phyloP scores from a whole-genome alignment of 2,797 vertebrate genomes.

The Tarsius wallacei region DNA sequence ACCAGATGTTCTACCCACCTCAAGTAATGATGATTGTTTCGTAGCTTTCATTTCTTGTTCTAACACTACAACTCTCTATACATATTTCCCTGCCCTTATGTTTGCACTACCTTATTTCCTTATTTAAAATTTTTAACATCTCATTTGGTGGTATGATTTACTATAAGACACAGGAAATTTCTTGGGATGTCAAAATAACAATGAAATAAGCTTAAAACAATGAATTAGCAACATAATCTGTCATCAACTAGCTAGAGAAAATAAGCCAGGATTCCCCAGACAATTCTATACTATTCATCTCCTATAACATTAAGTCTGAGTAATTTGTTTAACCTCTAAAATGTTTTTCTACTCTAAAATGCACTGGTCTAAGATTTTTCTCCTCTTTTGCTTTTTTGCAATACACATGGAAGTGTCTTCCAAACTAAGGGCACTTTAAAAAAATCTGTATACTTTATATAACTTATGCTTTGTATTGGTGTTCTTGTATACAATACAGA shows the following conservation, averaged over 20 bases:
- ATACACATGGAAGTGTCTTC: not conserved
- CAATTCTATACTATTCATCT: not conserved
- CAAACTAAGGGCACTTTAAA: not conserved
- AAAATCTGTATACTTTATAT: not conserved
- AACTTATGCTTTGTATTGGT: not conserved
- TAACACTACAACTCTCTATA: not conserved
- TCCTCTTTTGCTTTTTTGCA: not conserved
- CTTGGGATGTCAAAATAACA: not conserved
- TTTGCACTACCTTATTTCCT: not conserved
- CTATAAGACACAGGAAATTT: not conserved
- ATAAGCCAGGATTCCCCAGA: not conserved
- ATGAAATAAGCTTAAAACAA: not conserved
- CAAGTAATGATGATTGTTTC: not conserved
- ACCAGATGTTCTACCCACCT: not conserved
- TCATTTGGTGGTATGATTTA: not conserved
- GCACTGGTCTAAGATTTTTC: not conserved
- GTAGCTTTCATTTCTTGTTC: not conserved
- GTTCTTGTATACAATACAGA: not conserved
- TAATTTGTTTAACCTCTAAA: conserved; percentile 7
- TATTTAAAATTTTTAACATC: not conserved
- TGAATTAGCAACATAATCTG: not conserved
- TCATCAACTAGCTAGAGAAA: not conserved
- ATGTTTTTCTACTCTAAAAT: not conserved
- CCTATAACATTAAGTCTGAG: not conserved
- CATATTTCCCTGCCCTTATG: not conserved